A percentile compares a stretch with the other conserved stretches of the same genome.
These are phyloP conservation scores for Drosophila serrata DNA, from an alignment of 1,140 invertebrate genomes.

Conservation along the genomic window DNA sequence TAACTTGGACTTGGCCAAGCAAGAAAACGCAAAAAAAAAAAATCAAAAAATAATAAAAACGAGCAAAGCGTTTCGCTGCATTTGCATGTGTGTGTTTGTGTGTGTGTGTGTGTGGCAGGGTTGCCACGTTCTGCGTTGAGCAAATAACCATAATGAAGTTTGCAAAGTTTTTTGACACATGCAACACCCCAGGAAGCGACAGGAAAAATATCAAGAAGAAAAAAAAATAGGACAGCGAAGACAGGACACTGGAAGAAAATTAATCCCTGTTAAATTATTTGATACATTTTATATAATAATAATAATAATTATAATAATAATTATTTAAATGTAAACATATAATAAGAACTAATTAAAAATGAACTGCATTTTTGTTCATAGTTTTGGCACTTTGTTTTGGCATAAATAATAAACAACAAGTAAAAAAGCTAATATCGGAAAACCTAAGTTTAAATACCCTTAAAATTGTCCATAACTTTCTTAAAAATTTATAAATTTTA, in stretches of 20 bases:
- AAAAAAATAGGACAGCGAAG: constrained; percentile 2
- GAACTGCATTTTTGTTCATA: no score
- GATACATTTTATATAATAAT: no score
- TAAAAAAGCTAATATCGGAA: no score
- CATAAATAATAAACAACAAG: no score
- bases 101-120: constrained; percentile 28
- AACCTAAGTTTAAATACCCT: no score
- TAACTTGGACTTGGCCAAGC: constrained; percentile 71
- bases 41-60: constrained; percentile 9
- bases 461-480: no score
- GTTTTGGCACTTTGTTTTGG: no score
- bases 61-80: constrained; percentile 49
- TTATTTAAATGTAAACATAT: no score
- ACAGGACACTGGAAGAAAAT: not conserved
- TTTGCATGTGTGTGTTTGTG: constrained; percentile 71
- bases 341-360: no score
- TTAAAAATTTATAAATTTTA: no score
- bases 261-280: no score
- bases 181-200: constrained; percentile 54
- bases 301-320: no score
- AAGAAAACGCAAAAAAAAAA: constrained; percentile 13
- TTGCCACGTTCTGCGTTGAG: constrained; percentile 51
- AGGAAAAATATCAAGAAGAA: constrained; percentile 25
- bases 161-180: constrained; percentile 78
- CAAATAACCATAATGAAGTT: constrained; percentile 78